Percentiles rank a stretch among this genome's conserved stretches.
Evolutionary conservation across 2,113 vertebrate species (phyloP).

Genomic region (Pseudorectes ferrugineus): DNA sequence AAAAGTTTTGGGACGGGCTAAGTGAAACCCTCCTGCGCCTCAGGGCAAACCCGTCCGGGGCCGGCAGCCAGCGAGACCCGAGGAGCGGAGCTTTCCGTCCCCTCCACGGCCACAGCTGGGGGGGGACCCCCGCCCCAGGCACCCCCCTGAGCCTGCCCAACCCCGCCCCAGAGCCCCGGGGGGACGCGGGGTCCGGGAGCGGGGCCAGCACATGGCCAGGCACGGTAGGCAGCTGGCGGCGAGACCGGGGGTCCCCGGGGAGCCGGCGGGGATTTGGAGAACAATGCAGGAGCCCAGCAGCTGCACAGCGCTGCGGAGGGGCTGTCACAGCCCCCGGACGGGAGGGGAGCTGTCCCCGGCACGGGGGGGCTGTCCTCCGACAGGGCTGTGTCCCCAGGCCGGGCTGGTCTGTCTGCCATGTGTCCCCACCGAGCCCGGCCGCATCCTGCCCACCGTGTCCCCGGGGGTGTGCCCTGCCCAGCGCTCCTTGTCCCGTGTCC

Average conservation of each 20-base stretch:
- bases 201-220: background rate
- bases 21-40: background rate
- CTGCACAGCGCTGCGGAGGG: background rate
- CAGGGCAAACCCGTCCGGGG: background rate
- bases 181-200: background rate
- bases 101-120: background rate
- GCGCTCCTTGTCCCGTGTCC: background rate
- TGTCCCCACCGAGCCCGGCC: rapidly evolving
- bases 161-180: background rate
- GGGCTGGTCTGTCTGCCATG: background rate
- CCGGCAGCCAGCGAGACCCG: background rate
- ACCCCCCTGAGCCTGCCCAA: background rate
- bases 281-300: background rate
- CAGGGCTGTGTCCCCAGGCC: background rate
- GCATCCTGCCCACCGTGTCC: rapidly evolving
- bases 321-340: background rate
- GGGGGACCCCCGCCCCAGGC: rapidly evolving
- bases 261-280: background rate
- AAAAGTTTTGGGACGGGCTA: background rate
- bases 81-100: background rate
- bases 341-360: background rate
- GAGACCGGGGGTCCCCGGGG: background rate
- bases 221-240: background rate
- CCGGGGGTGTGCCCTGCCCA: background rate
- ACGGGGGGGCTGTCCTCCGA: background rate